Base-by-base conservation (phyloP, 2,888 invertebrate genomes). In the Sarcophaga caerulescens region DNA sequence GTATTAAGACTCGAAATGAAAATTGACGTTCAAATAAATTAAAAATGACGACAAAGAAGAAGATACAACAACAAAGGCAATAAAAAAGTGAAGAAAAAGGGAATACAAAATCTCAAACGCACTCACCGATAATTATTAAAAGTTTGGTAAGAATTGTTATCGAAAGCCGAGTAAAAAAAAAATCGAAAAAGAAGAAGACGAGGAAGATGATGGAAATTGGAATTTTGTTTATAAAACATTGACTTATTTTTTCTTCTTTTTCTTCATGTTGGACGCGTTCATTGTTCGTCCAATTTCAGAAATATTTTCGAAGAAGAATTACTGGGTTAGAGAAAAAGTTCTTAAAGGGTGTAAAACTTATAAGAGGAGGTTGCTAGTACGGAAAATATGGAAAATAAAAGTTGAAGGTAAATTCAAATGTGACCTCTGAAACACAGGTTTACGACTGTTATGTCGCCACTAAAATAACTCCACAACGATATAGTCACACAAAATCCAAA, bases 1-100 rank as follows among this genome's bases (percentile, higher is more conserved):
- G 87, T 85, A 84, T 88, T 86, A 83, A 83, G 59, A 35, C 69
- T 88, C 87, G 89, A 91, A 90, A 91, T 90, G 89, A 88, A 90
- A 90, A 90, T 91, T 91, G 91, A 90, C 91, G 90, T 89, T 91
- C 92, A 90, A 90, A 89, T 91, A 91, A 89, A 89, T 90, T 89
- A 89, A 88, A 89, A 89, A 90, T 83, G 79, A 85, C 70, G 78
- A 85, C 65, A 75, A 82, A 83, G 68, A 76, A 82, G 76, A 60
- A n/a, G n/a, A 11, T 44, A 66, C 17, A 52, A 52, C 52, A 52
- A 52, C 52, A 52, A n/a, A n/a, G n/a, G n/a, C 62, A 19, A 66
- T 14, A 65, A 17, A 65, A 10, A 66, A 14, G 60, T 17, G 44
- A 23, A 35, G 5, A 66, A 17, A 69, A 52, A 70, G 19, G 19